Base-by-base conservation (phyloP, 2,888 invertebrate species). In the Acanthosepion esculentum region DNA sequence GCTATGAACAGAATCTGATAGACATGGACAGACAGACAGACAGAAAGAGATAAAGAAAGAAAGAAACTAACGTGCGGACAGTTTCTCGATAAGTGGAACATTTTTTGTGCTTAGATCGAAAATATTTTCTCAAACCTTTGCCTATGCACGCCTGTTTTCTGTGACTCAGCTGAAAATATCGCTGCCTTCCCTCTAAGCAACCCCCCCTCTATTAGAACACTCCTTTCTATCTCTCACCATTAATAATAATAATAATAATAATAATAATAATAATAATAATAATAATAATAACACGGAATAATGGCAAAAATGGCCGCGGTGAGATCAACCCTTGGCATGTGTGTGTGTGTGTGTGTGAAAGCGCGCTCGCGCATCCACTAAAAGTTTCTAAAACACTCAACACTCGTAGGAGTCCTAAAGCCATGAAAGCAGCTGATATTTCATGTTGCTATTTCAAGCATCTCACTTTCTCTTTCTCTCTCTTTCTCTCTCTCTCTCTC, bases 241-340 rank as follows among this genome's bases (percentile, higher is more conserved):
- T 23, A 59, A 26, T 59, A 41, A 91, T 91, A 41, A 91, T 91
- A 20, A 91, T 91, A 41, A 33, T 91, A 41, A 91, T 91, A 41
- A 91, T 91, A 41, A 91, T 33, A 41, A 91, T 91, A 41, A 91
- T 91, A 41, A 91, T 91, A 41, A 91, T 91, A 41, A 91, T 91
- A 41, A 91, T 91, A 41, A 91, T 91, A 41, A 91, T 91, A 41
- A 91, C 33, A 41, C 41, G 41, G 41, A 41, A 29, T 91, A 23
- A 41, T 91, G 33, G 91, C 23, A 41, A 41, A 41, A 41, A 41
- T 91, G 91, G 91, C 20, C 33, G 91, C 0, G 91, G 10, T 91
- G 91, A 41, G 33, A 59, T 59, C 6, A 59, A 23, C 6, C 23
- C 55, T 55, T 55, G 55, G 59, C 23, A 59, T 59, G 0, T 23